Evolutionary conservation across 2,797 vertebrate species (phyloP), one percentile per base, ranked within the genome.

Genomic region (Petrocephalus schoutedeni): DNA sequence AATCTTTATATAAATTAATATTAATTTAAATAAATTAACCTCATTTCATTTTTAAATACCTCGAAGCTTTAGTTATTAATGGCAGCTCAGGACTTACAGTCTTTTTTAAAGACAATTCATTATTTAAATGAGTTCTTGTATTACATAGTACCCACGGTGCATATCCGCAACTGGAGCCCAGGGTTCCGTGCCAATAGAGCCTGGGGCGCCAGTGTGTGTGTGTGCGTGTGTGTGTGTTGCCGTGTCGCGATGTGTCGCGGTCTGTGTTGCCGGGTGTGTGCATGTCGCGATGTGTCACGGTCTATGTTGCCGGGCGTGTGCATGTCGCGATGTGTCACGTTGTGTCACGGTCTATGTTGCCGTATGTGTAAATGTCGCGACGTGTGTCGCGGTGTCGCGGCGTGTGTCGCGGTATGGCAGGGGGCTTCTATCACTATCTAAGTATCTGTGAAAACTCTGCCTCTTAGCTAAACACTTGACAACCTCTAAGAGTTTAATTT

Each of bases 131-230:
- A 49, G 86, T n/a, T 53, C 41, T 83, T 4, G 86, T 7, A 45
- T 91, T 94, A 97, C 98, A 98, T 45, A 53, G 36, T 45, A 80
- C 16, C 74, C 74, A 45, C 8, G 74, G 36, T 49, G 41, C 74
- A 16, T 49, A 49, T 49, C 74, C n/a, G 41, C 19, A 80, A 80
- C 41, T n/a, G 74, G 74, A 49, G 74, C 19, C 74, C 41, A n/a
- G 41, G 36, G 41, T 80, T 49, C 74, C n/a, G 16, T 49, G 74
- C 41, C 74, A n/a, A 45, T 21, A 80, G 36, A 77, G 36, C 36
- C 71, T 10, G 74, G 74, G 74, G 36, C 45, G 74, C 36, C 16
- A 21, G 74, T 1, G 19, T 19, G 19, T 21, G 19, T 7, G 5
- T 49, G 74, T 80, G 74, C n/a, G 19, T 80, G 56, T 19, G 3